Base-by-base conservation (phyloP, 2,888 invertebrate genomes). In the Macropis europaea region DNA sequence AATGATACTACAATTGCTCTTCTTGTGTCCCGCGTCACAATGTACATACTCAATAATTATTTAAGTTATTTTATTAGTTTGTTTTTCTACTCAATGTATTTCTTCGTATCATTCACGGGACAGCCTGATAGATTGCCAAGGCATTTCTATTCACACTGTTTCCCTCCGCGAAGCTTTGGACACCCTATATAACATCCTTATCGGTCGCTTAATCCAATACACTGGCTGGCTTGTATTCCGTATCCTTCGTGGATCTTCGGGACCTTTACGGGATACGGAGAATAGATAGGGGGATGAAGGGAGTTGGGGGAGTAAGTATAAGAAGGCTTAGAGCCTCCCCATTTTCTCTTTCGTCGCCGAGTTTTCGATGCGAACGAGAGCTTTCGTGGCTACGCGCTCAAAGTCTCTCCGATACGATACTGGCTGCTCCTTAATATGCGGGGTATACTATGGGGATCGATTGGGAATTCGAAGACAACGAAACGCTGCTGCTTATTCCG, bases 351-450 rank as follows among this genome's bases (percentile, higher is more conserved):
- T 59, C 70, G 40, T 72, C 66, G 54, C 68, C 45, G 54, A 68
- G 64, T 59, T 71, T 66, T 56, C 67, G 50, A 68, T 50, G 56
- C 45, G 64, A 43, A 61, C 60, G 56, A 48, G 64, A 60, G 54
- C 73, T 71, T 76, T 76, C 76, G 67, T 66, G 43, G 64, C 72
- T 74, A 79, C 80, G 77, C 76, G 78, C 64, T 56, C 69, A 61
- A 74, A 77, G 73, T 71, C 73, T 73, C 61, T 32, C 64, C 75
- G 75, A 76, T 78, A 76, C 74, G 73, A 76, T 76, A 6, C n/a
- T 9, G 24, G 0, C 19, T 26, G 7, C 22, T 13, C 50, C 26
- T 24, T 62, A 36, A 52, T 43, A 48, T 28, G 40, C 34, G 9
- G 13, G 13, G 7, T 26, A 22, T 17, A 24, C 17, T 17, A 1